Base-by-base conservation (phyloP, 2,888 invertebrate species). In the Rhogogaster chlorosoma region DNA sequence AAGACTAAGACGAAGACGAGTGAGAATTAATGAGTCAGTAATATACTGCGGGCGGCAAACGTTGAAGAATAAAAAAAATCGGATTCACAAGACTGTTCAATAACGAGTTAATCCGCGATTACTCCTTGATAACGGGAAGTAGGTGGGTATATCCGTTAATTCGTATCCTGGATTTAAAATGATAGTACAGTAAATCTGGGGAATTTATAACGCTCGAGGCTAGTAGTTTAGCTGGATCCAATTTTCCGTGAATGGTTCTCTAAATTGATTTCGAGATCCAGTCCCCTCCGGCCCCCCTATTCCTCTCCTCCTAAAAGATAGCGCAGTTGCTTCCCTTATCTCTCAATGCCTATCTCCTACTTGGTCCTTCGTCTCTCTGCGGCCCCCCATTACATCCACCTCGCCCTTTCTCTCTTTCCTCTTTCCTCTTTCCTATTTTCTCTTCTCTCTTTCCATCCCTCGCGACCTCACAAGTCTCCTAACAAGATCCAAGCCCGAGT, bases 231-330 rank as follows among this genome's bases (percentile, higher is more conserved):
- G 83, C 83, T 45, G 61, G 83, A 83, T 83, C 83, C 83, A 83
- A 83, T 67, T 85, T 61, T 91, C 91, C 83, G 88, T 83, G 83
- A 87, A 86, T 88, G 89, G 89, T 91, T 90, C 89, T 90, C 90
- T 88, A 92, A 92, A 93, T 93, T 93, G 92, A 93, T 92, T 93
- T 88, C 89, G 86, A 90, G 90, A 88, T 89, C 88, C 84, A 85
- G 86, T 87, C 87, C 84, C 83, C 87, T 85, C 85, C 29, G n/a
- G n/a, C 80, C 82, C 71, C 67, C 83, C 70, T 61, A 71, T 85
- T 42, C 12, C 9, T 61, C 70, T 67, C 42, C 32, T 10, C 42
- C 26, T 15, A n/a, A 70, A 32, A 83, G 83, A 83, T 83, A 83
- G 83, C 83, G 70, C 67, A 45, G 80, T 61, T 80, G 42, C 67